Conservation (phyloP, 2,888 invertebrate genomes). For the Lottia gigantea region DNA sequence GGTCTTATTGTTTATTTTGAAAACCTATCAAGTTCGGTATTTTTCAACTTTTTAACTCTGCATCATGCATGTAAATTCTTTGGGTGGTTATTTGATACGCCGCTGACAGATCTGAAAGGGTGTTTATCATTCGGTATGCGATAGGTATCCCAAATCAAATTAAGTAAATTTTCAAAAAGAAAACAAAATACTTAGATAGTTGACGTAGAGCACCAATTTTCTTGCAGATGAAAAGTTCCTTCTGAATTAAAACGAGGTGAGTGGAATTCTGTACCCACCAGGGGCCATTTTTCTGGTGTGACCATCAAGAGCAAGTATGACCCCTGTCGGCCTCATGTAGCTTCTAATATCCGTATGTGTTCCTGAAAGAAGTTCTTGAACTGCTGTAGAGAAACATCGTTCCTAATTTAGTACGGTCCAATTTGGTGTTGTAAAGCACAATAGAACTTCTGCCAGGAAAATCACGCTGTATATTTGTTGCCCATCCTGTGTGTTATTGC, state of each 20-base stretch:
- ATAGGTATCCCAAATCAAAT: too few species aligned
- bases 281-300: conserved; percentile 45
- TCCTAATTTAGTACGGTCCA: neutral
- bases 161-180: too few species aligned
- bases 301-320: conserved; percentile 35
- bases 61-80: too few species aligned
- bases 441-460: neutral
- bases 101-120: too few species aligned
- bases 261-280: conserved; percentile 36
- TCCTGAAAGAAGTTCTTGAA: neutral
- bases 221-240: conserved; percentile 54
- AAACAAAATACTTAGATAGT: too few species aligned
- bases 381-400: too few species aligned
- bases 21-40: too few species aligned
- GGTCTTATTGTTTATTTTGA: too few species aligned
- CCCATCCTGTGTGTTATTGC: conserved; percentile 4
- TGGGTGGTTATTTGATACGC: too few species aligned
- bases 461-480: neutral
- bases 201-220: conserved; percentile 22
- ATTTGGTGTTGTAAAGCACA: neutral
- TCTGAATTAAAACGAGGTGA: conserved; percentile 46
- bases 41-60: too few species aligned
- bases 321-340: neutral
- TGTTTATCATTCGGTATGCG: too few species aligned
- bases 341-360: neutral